phyloP scores from a whole-genome alignment of 2,797 vertebrate genomes.

The Furcifer pardalis region DNA sequence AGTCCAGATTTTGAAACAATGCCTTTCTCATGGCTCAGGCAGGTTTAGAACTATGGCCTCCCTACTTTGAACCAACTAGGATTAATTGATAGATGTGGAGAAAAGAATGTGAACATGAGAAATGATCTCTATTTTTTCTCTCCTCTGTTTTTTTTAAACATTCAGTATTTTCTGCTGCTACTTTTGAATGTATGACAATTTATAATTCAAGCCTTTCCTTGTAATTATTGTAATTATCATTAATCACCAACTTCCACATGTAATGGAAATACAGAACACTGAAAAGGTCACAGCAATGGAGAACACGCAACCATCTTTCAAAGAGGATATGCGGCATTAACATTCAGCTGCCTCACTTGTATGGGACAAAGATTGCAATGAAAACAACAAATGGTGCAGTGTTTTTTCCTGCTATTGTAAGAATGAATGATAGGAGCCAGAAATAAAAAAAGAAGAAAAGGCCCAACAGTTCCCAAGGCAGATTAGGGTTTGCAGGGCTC shows the following conservation, averaged over 20 bases:
- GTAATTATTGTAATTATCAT: constrained; percentile 75
- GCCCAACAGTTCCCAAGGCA: constrained; percentile 48
- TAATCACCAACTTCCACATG: constrained; percentile 75
- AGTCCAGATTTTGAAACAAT: constrained; percentile 12
- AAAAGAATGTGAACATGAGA: constrained; percentile 50
- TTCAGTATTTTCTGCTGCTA: constrained; percentile 67
- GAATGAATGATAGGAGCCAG: constrained; percentile 56
- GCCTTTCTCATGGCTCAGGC: not conserved
- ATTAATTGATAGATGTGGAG: constrained; percentile 46
- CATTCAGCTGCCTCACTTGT: constrained; percentile 64
- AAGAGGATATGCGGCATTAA: constrained; percentile 64
- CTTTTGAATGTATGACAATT: constrained; percentile 70
- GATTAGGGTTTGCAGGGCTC: not conserved
- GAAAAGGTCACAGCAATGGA: constrained; percentile 73
- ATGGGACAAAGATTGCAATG: constrained; percentile 70
- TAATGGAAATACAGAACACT: constrained; percentile 67
- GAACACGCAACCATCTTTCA: constrained; percentile 66
- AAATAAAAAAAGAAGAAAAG: constrained; percentile 42
- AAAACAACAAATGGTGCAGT: constrained; percentile 70
- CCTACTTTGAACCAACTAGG: constrained; percentile 9
- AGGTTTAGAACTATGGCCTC: not conserved
- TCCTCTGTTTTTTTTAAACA: constrained; percentile 18
- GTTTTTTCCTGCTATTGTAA: constrained; percentile 66
- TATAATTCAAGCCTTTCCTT: constrained; percentile 68
- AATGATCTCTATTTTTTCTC: constrained; percentile 38